Evolutionary conservation across 2,113 vertebrate genomes (phyloP).

Genomic region (Eulemur macaco): DNA sequence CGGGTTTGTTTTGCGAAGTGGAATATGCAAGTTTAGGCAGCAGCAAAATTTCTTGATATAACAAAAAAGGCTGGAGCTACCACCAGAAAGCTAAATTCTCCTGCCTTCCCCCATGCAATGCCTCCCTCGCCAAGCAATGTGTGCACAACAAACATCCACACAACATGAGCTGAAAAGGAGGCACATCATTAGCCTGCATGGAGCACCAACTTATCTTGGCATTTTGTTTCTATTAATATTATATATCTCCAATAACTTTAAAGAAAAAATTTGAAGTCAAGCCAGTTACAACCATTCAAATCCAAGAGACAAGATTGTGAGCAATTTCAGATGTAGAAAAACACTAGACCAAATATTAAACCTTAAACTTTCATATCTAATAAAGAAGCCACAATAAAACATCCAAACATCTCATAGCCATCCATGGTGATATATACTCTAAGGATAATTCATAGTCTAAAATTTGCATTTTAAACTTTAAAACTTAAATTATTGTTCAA

Average conservation of each 20-base stretch:
- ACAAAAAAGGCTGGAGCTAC: background rate
- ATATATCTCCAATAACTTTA: background rate
- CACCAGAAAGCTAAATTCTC: background rate
- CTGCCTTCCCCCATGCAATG: background rate
- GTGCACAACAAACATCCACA: background rate
- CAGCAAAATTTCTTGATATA: background rate
- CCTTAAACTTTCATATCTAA: background rate
- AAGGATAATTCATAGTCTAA: background rate
- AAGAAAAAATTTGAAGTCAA: constrained; percentile 28
- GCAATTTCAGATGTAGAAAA: background rate
- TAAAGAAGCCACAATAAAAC: background rate
- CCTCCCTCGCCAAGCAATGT: background rate
- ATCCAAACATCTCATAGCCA: background rate
- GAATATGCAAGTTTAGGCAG: background rate
- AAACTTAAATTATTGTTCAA: background rate
- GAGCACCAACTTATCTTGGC: background rate
- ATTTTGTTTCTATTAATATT: background rate
- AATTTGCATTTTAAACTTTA: background rate
- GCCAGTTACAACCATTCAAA: background rate
- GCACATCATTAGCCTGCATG: background rate
- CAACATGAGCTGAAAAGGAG: background rate
- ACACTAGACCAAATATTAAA: background rate
- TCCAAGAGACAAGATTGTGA: background rate
- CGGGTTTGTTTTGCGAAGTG: background rate
- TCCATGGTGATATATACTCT: background rate